A percentile compares a stretch with the other conserved stretches of the same genome.
Evolutionary conservation across 2,888 invertebrate genomes (phyloP).

Genomic region (Ichneumoninae sp.): DNA sequence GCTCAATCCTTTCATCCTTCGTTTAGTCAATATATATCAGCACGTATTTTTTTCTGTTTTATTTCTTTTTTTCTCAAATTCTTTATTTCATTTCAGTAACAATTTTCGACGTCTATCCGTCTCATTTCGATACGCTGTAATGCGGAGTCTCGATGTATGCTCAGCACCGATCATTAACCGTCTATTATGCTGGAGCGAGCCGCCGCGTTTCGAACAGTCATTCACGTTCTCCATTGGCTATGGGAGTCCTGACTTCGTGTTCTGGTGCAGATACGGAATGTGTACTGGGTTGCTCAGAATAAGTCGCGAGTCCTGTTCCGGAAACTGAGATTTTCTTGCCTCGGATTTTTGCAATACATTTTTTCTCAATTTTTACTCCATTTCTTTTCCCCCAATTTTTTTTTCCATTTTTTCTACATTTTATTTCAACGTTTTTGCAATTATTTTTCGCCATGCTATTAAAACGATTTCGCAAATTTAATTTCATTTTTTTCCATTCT

Average conservation of each 20-base stretch:
- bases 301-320: not conserved
- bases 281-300: not conserved
- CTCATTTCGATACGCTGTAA: conserved; percentile 9
- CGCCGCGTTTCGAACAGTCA: conserved; percentile 62
- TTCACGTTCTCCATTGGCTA: conserved; percentile 48
- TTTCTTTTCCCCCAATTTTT: not conserved
- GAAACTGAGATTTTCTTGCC: not conserved
- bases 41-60: not conserved
- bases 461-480: no score
- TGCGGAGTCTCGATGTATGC: conserved; percentile 49
- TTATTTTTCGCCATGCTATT: no score
- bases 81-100: conserved; percentile 22
- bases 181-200: conserved; percentile 60
- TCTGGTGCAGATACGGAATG: not conserved
- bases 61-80: not conserved
- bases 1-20: conserved; percentile 19
- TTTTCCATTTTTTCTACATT: not conserved
- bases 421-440: no score
- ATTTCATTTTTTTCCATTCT: no score
- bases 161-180: conserved; percentile 66
- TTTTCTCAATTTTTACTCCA: not conserved
- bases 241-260: conserved; percentile 4
- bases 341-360: not conserved
- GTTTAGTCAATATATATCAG: conserved; percentile 9
- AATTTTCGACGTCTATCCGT: not conserved